Evolutionary conservation across 2,113 vertebrate species (phyloP).

Genomic region (Ctenomys sociabilis): DNA sequence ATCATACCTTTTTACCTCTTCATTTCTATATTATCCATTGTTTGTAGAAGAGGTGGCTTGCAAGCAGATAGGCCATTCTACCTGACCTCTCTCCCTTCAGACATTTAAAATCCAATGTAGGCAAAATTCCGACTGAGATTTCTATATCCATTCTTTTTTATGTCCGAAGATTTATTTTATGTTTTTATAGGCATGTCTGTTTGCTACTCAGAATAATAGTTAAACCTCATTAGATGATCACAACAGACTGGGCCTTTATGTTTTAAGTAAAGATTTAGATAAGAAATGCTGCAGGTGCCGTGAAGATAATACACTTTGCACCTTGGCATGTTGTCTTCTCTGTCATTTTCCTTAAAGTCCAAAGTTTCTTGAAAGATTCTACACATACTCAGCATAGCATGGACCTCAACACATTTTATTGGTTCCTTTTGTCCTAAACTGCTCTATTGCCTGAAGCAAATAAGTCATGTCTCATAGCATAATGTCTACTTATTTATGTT

Average conservation of each 20-base stretch:
- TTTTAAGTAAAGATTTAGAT: constrained; percentile 70
- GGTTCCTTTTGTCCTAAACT: constrained; percentile 47
- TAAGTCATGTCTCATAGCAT: background rate
- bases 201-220: constrained; percentile 64
- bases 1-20: constrained; percentile 6
- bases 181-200: constrained; percentile 59
- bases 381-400: background rate
- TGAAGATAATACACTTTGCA: constrained; percentile 4
- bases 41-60: background rate
- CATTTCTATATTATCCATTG: background rate
- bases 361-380: constrained; percentile 63
- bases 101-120: constrained; percentile 21
- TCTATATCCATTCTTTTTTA: constrained; percentile 40
- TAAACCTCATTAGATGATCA: constrained; percentile 62
- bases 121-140: constrained; percentile 13
- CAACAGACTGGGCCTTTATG: constrained; percentile 56
- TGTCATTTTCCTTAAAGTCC: constrained; percentile 35
- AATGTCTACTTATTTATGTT: constrained; percentile 50
- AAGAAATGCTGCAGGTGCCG: constrained; percentile 55
- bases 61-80: background rate
- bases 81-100: background rate
- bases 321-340: constrained; percentile 60
- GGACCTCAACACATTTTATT: constrained; percentile 18
- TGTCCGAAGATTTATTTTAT: constrained; percentile 43
- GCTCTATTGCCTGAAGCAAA: constrained; percentile 25